Evolutionary conservation across 1,140 invertebrate species (phyloP).

Genomic region (Frieseomelitta varia): DNA sequence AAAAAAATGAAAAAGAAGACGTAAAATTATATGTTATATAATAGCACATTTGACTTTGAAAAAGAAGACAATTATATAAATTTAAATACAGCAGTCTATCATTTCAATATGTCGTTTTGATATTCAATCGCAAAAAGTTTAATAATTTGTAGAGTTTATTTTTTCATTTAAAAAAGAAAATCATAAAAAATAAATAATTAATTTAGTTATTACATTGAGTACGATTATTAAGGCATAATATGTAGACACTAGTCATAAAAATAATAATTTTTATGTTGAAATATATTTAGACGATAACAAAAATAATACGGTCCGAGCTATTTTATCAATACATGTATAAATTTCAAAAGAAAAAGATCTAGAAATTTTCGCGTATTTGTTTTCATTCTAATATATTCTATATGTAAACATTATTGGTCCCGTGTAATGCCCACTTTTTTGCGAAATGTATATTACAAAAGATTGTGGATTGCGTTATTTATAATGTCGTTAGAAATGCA

Average conservation of each 20-base stretch:
- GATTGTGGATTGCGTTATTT: neutral
- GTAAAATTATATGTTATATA: neutral
- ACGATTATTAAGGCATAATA: neutral
- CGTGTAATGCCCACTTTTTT: slow-evolving; percentile 16
- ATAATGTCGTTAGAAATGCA: slow-evolving; percentile 34
- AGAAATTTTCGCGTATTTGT: neutral
- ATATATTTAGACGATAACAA: neutral
- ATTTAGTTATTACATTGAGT: neutral
- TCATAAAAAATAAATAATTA: neutral
- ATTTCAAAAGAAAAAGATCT: neutral
- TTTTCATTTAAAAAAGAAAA: neutral
- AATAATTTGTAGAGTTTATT: neutral
- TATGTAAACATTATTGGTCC: neutral
- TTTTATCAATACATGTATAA: neutral
- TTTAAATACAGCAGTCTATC: neutral
- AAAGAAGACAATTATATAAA: neutral
- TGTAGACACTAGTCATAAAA: neutral
- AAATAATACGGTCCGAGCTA: neutral
- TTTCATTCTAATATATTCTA: neutral
- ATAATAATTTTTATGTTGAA: neutral
- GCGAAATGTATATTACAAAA: slow-evolving; percentile 25
- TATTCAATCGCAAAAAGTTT: neutral
- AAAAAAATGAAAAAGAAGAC: neutral
- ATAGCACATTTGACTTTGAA: neutral
- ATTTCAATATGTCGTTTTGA: neutral